phyloP scores from a whole-genome alignment of 2,797 vertebrate genomes.

The Urocyon cinereoargenteus region DNA sequence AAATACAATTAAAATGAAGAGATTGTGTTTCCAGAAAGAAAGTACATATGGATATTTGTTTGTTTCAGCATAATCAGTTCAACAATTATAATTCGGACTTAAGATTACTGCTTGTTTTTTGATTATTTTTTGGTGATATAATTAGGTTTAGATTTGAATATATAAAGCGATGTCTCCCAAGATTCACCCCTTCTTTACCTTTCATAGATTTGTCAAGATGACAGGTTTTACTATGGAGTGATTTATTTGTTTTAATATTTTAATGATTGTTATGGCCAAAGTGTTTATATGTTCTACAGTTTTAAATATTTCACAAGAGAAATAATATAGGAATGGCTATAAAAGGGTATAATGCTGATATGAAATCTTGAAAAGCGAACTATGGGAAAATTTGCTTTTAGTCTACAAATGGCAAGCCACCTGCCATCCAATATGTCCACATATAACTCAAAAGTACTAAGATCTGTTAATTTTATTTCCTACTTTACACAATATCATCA shows the following conservation, averaged over 20 bases:
- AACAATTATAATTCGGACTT: neutral
- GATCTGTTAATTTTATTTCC: neutral
- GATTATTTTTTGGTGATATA: neutral
- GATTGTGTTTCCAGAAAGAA: constrained; percentile 10
- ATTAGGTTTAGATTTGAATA: neutral
- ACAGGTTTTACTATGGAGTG: neutral
- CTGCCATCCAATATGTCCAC: neutral
- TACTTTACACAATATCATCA: neutral
- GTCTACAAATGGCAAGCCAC: neutral
- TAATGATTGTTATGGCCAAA: neutral
- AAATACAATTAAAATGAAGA: neutral
- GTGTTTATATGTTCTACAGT: neutral
- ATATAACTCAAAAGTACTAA: neutral
- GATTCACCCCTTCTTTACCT: neutral
- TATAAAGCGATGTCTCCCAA: neutral
- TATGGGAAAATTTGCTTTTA: neutral
- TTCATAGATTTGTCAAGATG: neutral
- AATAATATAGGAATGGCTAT: neutral
- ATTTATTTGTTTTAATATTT: neutral
- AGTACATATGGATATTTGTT: neutral
- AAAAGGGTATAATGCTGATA: neutral
- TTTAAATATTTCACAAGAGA: neutral
- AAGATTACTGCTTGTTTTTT: neutral
- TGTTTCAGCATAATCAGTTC: neutral
- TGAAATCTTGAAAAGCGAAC: neutral